Percentiles rank a stretch among this genome's conserved stretches.
phyloP scores from a whole-genome alignment of 2,113 vertebrate species.

The Climacteris rufus region DNA sequence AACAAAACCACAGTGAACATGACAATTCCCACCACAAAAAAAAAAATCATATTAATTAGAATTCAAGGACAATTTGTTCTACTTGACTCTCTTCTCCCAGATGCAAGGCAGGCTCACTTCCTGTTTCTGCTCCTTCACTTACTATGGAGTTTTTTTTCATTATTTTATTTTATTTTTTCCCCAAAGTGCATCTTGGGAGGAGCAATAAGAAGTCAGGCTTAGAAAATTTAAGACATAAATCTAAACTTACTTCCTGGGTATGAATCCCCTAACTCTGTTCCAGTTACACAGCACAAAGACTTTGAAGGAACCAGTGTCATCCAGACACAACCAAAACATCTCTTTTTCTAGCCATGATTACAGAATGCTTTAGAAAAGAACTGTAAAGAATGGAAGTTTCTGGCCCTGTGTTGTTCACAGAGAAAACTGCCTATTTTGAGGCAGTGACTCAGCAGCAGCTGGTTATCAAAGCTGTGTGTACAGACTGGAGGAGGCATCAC shows the following conservation, averaged over 20 bases:
- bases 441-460: not conserved
- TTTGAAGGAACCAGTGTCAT: not conserved
- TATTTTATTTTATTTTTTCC: not conserved
- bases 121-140: not conserved
- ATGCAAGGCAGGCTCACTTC: not conserved
- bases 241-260: not conserved
- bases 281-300: not conserved
- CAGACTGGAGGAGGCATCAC: not conserved
- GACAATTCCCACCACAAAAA: not conserved
- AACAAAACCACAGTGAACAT: not conserved
- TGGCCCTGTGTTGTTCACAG: not conserved
- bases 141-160: too few relatives aligned
- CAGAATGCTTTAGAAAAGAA: not conserved
- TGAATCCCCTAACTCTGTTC: not conserved
- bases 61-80: not conserved
- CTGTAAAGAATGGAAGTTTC: not conserved
- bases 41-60: not conserved
- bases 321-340: not conserved
- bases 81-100: not conserved
- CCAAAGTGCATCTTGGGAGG: not conserved
- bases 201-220: not conserved
- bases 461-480: not conserved
- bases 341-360: not conserved
- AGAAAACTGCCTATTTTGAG: not conserved
- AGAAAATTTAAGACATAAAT: not conserved